These are phyloP conservation scores for Phodopus roborovskii DNA, from an alignment of 2,113 vertebrate species.

Conservation along the genomic window DNA sequence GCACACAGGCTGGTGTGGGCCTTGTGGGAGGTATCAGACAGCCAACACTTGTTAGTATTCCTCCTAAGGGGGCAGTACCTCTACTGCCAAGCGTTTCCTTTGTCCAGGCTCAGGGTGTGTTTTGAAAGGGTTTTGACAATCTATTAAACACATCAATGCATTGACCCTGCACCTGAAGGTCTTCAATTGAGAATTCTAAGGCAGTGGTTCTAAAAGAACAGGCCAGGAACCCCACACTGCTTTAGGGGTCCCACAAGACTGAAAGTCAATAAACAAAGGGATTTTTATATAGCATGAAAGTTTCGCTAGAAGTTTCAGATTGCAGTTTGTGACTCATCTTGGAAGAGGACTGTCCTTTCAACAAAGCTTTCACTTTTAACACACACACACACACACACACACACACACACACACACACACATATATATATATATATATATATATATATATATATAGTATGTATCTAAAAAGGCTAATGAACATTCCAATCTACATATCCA, in stretches of 20 bases:
- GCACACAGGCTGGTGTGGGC: neutral
- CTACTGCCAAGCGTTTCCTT: neutral
- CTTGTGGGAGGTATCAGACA: neutral
- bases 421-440: neutral
- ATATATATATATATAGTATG: neutral
- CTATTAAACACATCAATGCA: neutral
- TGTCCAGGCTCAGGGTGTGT: neutral
- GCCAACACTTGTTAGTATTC: too few relatives aligned
- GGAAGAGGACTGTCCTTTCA: neutral
- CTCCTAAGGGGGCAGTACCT: neutral
- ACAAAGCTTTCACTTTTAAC: neutral
- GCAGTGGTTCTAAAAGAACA: neutral
- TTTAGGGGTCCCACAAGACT: neutral
- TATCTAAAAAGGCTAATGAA: slow-evolving; percentile 28
- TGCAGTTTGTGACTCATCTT: neutral
- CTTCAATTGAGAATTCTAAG: neutral
- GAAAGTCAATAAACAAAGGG: neutral
- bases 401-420: too few relatives aligned
- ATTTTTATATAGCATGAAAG: neutral
- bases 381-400: too few relatives aligned
- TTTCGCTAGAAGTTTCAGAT: neutral
- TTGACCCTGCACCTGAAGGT: neutral
- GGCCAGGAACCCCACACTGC: neutral
- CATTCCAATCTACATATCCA: neutral
- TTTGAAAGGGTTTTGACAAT: neutral